Base-by-base conservation (phyloP, 35 echinoderm and acorn worm genomes). In the Amphiura filiformis region DNA sequence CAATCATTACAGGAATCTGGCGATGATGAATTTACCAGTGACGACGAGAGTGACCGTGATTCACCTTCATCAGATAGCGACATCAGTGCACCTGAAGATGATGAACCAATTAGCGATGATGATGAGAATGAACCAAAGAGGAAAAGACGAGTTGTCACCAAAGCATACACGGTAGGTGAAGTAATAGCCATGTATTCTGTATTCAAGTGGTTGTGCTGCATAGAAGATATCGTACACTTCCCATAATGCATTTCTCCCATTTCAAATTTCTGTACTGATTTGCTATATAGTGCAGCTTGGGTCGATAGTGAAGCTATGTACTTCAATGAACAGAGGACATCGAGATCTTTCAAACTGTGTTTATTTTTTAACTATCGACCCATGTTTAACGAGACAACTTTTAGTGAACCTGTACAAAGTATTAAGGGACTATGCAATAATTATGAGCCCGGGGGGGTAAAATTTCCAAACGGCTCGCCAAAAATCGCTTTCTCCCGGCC, bases 41-140 rank as follows among this genome's bases (percentile, higher is more conserved):
- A 84, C 91, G 94, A 91, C 31, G 94, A 92, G 13, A 91, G 82
- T 77, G 91, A 87, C 18, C 82, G 47, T 0, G 95, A 97, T 32
- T 77, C 76, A 40, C 26, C 61, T 1, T 92, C 90, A 78, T 89
- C 89, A 34, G 96, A 98, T 75, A 94, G 92, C 76, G 96, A 98
- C 79, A 94, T 98, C 38, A 91, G 90, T 84, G 96, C 83, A 65
- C 91, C 96, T 26, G 96, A 98, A 57, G 96, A 98, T 82, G 96
- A 98, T 88, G 96, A 98, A 88, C 82, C 75, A 83, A 90, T 92
- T 36, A 94, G 93, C 84, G 91, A 92, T 12, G 87, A 89, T 33
- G 96, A 98, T 31, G 96, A 94, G 57, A 91, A 94, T 18, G 93
- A 82, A 32, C 78, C 78, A 26, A 98, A 94, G 56, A 89, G 90